A percentile compares a stretch with the other conserved stretches of the same genome.
These are phyloP conservation scores for Synergus gifuensis DNA, from an alignment of 2,888 invertebrate genomes.

Conservation along the genomic window DNA sequence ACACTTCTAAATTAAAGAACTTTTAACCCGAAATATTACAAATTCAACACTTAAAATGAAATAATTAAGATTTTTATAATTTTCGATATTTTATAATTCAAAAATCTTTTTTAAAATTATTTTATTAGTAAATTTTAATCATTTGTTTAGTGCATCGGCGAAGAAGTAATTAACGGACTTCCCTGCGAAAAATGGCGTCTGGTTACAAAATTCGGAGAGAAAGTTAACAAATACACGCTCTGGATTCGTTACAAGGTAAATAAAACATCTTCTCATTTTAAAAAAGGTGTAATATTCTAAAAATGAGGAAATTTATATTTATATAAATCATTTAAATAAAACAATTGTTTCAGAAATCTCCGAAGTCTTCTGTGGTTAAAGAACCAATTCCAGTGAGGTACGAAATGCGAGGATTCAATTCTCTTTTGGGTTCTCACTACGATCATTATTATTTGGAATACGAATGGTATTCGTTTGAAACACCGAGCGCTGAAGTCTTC, in stretches of 20 bases:
- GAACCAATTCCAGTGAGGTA: slow-evolving; percentile 81
- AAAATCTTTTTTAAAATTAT: too few species aligned
- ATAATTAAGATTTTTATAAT: too few species aligned
- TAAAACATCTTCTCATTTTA: background rate
- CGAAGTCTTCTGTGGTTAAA: slow-evolving; percentile 59
- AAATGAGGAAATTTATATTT: too few species aligned
- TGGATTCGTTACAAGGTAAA: slow-evolving; percentile 88
- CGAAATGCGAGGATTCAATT: slow-evolving; percentile 96
- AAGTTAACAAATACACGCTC: slow-evolving; percentile 92
- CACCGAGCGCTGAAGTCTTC: slow-evolving; percentile 85
- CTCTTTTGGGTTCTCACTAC: slow-evolving; percentile 95
- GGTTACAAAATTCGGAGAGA: slow-evolving; percentile 85
- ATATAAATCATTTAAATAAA: too few species aligned
- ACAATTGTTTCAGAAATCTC: slow-evolving; percentile 66
- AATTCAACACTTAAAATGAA: too few species aligned
- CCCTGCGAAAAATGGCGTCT: slow-evolving; percentile 89
- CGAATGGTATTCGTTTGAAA: slow-evolving; percentile 81
- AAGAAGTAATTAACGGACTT: slow-evolving; percentile 85
- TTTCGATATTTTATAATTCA: too few species aligned
- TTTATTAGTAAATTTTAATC: slow-evolving; percentile 32
- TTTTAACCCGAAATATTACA: too few species aligned
- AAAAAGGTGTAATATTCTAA: too few species aligned
- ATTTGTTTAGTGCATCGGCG: slow-evolving; percentile 77
- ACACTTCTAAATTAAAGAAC: too few species aligned
- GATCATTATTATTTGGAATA: slow-evolving; percentile 96